These are phyloP conservation scores for Achlya flavicornis DNA, from an alignment of 2,888 invertebrate species.

Conservation along the genomic window DNA sequence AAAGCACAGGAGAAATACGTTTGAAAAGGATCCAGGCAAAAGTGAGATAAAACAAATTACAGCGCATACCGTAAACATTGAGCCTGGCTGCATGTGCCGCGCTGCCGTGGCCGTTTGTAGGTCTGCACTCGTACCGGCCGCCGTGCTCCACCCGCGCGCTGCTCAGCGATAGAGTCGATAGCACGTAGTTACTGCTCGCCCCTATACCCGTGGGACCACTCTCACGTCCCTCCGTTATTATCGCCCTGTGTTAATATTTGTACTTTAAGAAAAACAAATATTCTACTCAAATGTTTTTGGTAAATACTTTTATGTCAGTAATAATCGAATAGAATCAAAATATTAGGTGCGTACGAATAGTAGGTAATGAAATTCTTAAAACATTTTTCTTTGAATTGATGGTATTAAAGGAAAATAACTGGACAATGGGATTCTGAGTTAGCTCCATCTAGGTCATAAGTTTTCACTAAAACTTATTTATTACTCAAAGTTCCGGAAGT, in stretches of 20 bases:
- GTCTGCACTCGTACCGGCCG: slow-evolving; percentile 92
- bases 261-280: not conserved
- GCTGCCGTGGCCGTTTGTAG: slow-evolving; percentile 88
- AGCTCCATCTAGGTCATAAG: not conserved
- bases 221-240: slow-evolving; percentile 74
- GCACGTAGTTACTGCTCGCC: slow-evolving; percentile 86
- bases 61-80: slow-evolving; percentile 89
- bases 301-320: not conserved
- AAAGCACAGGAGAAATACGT: not conserved
- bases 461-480: not conserved
- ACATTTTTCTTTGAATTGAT: not conserved
- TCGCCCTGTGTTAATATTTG: slow-evolving; percentile 53
- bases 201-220: slow-evolving; percentile 66
- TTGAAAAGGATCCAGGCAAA: not conserved
- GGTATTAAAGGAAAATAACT: not conserved
- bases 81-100: slow-evolving; percentile 89
- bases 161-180: slow-evolving; percentile 91
- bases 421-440: not conserved
- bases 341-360: not conserved
- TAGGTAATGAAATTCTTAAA: not conserved
- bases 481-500: not conserved
- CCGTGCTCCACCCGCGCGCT: slow-evolving; percentile 92
- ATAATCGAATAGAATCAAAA: no score
- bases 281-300: not conserved
- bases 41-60: not conserved